Evolutionary conservation across 2,797 vertebrate genomes (phyloP).

Genomic region (Diglossa cyanea): DNA sequence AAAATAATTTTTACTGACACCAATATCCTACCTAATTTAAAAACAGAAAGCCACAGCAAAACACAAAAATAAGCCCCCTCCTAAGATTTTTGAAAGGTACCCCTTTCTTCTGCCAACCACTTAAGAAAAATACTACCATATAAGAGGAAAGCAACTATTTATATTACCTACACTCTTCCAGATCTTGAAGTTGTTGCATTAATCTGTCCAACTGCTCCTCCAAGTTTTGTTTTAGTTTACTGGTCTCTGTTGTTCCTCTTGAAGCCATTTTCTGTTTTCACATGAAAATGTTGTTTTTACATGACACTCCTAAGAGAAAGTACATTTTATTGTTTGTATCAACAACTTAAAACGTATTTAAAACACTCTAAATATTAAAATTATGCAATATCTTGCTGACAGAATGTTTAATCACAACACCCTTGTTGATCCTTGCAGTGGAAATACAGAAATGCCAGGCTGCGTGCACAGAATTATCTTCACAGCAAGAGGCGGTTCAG

Average conservation of each 20-base stretch:
- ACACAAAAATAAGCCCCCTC: neutral
- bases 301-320: conserved; percentile 17
- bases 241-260: conserved; percentile 92
- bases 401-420: neutral
- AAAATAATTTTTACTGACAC: neutral
- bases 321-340: neutral
- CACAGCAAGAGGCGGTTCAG: neutral
- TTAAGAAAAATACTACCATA: neutral
- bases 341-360: neutral
- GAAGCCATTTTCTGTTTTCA: conserved; percentile 86
- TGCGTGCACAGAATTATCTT: neutral
- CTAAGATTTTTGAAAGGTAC: neutral
- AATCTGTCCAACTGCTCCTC: conserved; percentile 95
- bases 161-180: conserved; percentile 95
- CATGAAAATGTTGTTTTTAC: conserved; percentile 31
- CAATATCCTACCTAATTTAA: neutral
- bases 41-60: neutral
- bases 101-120: neutral
- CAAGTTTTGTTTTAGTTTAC: conserved; percentile 93
- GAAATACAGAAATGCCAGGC: neutral
- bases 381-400: fast-evolving
- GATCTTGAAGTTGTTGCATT: conserved; percentile 96
- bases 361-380: neutral
- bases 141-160: neutral
- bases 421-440: neutral